phyloP scores from a whole-genome alignment of 2,113 vertebrate genomes.

The Cricetomys ansorgei region DNA sequence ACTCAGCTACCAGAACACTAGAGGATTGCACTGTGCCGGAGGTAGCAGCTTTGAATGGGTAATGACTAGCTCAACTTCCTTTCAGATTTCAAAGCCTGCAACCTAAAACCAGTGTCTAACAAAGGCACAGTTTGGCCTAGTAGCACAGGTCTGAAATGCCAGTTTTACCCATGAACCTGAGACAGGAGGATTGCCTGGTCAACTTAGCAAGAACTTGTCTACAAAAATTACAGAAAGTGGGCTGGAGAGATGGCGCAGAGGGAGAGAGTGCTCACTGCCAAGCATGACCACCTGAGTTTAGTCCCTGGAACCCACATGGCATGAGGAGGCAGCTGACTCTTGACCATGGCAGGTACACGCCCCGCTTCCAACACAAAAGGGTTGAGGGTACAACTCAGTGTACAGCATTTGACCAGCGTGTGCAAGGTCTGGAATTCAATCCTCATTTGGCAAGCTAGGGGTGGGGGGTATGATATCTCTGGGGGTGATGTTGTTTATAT shows the following conservation, averaged over 20 bases:
- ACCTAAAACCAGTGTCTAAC: neutral
- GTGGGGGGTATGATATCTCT: too few relatives aligned
- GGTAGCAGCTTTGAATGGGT: neutral
- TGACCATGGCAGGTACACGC: neutral
- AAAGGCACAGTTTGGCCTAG: neutral
- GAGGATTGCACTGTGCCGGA: accelerated
- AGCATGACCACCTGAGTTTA: neutral
- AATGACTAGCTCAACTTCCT: neutral
- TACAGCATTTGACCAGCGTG: neutral
- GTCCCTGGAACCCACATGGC: neutral
- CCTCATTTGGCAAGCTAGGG: neutral
- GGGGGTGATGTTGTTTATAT: neutral
- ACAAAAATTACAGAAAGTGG: neutral
- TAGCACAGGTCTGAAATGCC: neutral
- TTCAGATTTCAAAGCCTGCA: neutral
- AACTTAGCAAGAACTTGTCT: neutral
- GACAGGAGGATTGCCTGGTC: neutral
- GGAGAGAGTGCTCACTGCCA: neutral
- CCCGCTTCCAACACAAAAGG: neutral
- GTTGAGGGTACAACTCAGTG: neutral
- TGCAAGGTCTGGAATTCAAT: neutral
- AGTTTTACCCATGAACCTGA: neutral
- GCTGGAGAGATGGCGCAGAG: neutral
- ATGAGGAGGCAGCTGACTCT: neutral
- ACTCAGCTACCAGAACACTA: neutral